Evolutionary conservation across 2,113 vertebrate genomes (phyloP).

Genomic region (Mobula hypostoma): DNA sequence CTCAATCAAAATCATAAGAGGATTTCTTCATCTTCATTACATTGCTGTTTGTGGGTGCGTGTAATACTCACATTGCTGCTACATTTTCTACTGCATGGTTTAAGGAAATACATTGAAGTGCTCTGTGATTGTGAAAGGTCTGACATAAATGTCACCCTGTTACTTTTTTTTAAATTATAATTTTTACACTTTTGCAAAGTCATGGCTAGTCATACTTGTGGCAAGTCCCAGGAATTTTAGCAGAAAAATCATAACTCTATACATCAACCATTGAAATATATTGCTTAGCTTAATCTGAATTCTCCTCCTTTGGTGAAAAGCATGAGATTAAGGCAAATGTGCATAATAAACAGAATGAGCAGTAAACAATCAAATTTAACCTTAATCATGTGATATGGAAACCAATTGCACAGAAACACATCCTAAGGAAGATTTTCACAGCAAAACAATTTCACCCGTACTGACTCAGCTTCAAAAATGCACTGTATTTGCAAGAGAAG

Average conservation of each 20-base stretch:
- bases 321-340: neutral
- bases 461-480: neutral
- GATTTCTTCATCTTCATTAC: too few relatives aligned
- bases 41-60: too few relatives aligned
- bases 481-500: neutral
- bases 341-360: neutral
- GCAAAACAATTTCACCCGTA: neutral
- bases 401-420: neutral
- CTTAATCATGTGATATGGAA: neutral
- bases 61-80: too few relatives aligned
- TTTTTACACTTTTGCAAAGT: too few relatives aligned
- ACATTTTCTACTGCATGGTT: too few relatives aligned
- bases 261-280: neutral
- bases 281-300: neutral
- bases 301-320: neutral
- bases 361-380: neutral
- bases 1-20: too few relatives aligned
- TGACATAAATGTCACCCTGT: too few relatives aligned
- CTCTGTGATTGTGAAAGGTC: too few relatives aligned
- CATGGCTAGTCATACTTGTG: neutral
- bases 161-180: too few relatives aligned
- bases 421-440: neutral
- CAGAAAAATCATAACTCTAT: neutral
- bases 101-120: too few relatives aligned
- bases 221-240: neutral